Conservation (phyloP, 2,888 invertebrate genomes). For the Gryllus longicercus region DNA sequence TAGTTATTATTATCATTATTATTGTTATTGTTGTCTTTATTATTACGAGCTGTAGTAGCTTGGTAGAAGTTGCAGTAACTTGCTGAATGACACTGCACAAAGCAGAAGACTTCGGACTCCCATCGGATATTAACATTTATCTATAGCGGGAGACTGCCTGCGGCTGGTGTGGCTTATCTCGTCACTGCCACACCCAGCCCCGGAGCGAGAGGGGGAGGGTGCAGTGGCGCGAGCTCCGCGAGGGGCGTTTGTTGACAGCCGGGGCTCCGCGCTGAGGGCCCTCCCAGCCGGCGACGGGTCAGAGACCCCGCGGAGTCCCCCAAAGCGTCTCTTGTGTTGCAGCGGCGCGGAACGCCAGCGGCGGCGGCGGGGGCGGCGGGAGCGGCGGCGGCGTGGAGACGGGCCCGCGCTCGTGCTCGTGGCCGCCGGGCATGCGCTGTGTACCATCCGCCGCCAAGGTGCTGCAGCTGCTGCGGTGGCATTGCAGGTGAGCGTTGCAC, state of each 20-base stretch:
- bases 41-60: too few relatives aligned
- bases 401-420: constrained; percentile 47
- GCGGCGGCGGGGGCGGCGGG: constrained; percentile 30
- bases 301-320: too few relatives aligned
- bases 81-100: too few relatives aligned
- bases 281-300: too few relatives aligned
- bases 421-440: constrained; percentile 54
- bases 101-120: too few relatives aligned
- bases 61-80: too few relatives aligned
- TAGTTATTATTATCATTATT: too few relatives aligned
- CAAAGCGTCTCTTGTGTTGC: neutral
- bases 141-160: too few relatives aligned
- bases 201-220: neutral
- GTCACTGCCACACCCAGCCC: neutral
- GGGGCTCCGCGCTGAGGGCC: too few relatives aligned
- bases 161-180: too few relatives aligned
- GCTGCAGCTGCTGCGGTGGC: constrained; percentile 51
- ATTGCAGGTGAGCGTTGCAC: constrained; percentile 45
- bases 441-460: constrained; percentile 46
- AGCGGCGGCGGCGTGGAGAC: constrained; percentile 25
- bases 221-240: neutral
- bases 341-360: constrained; percentile 21
- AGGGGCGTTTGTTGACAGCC: too few relatives aligned
- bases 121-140: neutral
- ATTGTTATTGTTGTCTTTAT: too few relatives aligned